Percentiles rank a stretch among this genome's conserved stretches.
phyloP scores from a whole-genome alignment of 1,140 invertebrate species.

The Zaprionus tsacasi region DNA sequence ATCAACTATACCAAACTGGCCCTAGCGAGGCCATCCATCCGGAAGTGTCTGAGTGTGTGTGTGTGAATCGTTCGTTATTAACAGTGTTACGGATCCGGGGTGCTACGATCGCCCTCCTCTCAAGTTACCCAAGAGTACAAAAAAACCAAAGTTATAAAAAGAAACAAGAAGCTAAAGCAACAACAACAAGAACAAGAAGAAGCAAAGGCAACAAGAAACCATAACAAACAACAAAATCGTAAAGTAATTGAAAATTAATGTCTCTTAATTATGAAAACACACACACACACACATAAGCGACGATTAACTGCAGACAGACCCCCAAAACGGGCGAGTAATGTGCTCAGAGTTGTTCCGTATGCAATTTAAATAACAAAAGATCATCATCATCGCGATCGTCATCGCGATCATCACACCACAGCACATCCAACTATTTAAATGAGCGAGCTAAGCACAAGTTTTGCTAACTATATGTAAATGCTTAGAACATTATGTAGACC shows the following conservation, averaged over 20 bases:
- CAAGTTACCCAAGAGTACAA: conserved; percentile 12
- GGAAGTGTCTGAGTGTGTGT: conserved; percentile 20
- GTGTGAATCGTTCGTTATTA: background rate
- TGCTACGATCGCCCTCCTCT: conserved; percentile 6
- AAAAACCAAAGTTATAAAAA: background rate
- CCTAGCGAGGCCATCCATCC: conserved; percentile 38
- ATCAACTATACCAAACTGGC: conserved; percentile 19
- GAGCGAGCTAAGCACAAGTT: conserved; percentile 22
- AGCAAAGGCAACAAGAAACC: background rate
- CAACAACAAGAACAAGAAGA: conserved; percentile 12
- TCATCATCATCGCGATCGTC: background rate
- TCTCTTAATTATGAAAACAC: conserved; percentile 34
- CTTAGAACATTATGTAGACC: conserved; percentile 53
- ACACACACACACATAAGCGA: background rate
- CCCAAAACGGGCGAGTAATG: conserved; percentile 24
- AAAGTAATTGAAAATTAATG: conserved; percentile 53
- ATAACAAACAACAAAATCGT: conserved; percentile 12
- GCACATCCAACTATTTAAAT: conserved; percentile 32
- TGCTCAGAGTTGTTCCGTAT: conserved; percentile 61
- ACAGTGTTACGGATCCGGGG: conserved; percentile 21
- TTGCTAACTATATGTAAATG: conserved; percentile 54
- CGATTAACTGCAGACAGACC: conserved; percentile 21
- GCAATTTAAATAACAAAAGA: conserved; percentile 80
- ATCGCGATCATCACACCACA: background rate
- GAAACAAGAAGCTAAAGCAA: background rate